Base-by-base conservation (phyloP, 2,797 vertebrate genomes). In the Sus cebifrons region DNA sequence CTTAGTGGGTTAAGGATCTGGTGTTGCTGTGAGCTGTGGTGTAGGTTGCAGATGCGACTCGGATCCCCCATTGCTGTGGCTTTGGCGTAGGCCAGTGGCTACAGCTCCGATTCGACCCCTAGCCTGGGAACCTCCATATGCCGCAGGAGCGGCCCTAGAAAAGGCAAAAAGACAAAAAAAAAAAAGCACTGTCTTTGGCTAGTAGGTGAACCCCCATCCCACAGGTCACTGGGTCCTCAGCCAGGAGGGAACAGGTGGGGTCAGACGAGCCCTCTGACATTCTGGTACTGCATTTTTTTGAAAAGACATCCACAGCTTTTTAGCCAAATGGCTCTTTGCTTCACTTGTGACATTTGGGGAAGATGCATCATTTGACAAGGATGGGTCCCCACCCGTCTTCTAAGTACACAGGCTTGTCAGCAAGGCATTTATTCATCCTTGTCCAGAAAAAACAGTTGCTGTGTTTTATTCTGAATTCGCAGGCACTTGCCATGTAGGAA, bases 351-450 rank as follows among this genome's bases (percentile, higher is more conserved):
- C 86, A 89, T 89, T 96, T 91, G 25, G 74, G 49, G 49, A 89
- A 96, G 64, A 96, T 95, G 95, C 91, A 79, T 94, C 93, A 92
- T 68, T 64, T 71, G 87, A 67, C 32, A 56, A 73, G 40, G 58
- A 79, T 58, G 73, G 62, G 52, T 84, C 67, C 56, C 82, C 93
- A 84, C 32, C 70, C 70, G 17, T 86, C 56, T 93, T 79, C 27
- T 71, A 87, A 96, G 89, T 73, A 68, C 44, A 67, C 36, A 52
- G 0, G 15, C 83, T 64, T 92, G 27, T 95, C 71, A 89, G 58
- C 56, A 88, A 74, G 68, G 56, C 52, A 44, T 78, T 91, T 88
- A 67, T 52, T 65, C 2, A 11, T 82, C 91, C 79, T 93, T 62
- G 84, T 94, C 75, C 44, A 25, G 7, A 86, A 75, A 77, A 91